A percentile compares a stretch with the other conserved stretches of the same genome.
phyloP scores from a whole-genome alignment of 2,888 invertebrate genomes.

The Oscheius onirici region DNA sequence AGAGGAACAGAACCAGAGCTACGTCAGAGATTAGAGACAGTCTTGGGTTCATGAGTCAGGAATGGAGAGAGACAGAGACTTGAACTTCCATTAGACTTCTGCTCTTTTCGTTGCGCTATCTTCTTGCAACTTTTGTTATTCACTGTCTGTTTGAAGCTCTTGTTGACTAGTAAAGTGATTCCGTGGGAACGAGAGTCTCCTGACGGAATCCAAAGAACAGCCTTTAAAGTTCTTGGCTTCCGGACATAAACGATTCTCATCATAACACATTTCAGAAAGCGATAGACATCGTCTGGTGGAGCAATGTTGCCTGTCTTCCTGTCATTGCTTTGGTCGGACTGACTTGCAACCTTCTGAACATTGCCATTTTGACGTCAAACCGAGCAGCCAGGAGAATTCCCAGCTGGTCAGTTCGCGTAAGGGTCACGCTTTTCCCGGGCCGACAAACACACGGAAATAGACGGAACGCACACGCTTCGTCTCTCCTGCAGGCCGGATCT shows the following conservation, averaged over 20 bases:
- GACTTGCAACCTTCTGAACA: conserved; percentile 67
- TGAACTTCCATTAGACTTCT: neutral
- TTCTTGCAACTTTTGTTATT: neutral
- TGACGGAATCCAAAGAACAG: too few relatives aligned
- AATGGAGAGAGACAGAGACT: neutral
- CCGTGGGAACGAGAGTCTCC: conserved; percentile 1
- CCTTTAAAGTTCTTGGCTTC: too few relatives aligned
- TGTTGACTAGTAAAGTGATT: neutral
- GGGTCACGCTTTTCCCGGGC: conserved; percentile 6
- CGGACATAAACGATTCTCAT: too few relatives aligned
- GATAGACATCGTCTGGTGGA: conserved; percentile 64
- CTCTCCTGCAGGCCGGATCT: too few relatives aligned
- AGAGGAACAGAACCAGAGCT: neutral
- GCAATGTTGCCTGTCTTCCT: conserved; percentile 66
- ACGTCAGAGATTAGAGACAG: neutral
- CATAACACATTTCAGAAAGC: conserved; percentile 41
- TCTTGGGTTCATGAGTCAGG: neutral
- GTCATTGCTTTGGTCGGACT: conserved; percentile 67
- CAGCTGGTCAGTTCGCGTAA: conserved; percentile 55
- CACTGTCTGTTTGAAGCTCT: neutral
- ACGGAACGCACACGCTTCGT: neutral
- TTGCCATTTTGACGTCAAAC: conserved; percentile 64
- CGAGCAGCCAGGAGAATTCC: conserved; percentile 68
- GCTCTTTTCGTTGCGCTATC: neutral
- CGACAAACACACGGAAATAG: conserved; percentile 26